Conservation (phyloP, 2,113 vertebrate genomes). For the Pholis gunnellus region DNA sequence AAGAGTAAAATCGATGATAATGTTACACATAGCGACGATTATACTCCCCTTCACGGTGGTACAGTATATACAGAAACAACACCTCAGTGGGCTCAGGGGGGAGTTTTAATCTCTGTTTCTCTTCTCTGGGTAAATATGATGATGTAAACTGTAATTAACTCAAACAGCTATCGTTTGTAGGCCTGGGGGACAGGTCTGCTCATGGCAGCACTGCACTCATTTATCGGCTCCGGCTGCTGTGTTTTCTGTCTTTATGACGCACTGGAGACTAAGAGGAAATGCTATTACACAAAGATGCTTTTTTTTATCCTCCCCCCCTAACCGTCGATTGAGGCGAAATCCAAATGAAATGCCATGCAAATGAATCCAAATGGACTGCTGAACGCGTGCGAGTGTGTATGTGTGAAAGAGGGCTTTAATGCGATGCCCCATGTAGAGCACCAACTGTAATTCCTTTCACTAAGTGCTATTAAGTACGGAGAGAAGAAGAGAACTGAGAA, state of each 20-base stretch:
- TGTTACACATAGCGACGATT: constrained; percentile 45
- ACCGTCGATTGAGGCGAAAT: constrained; percentile 72
- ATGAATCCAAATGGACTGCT: constrained; percentile 79
- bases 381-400: constrained; percentile 36
- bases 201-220: constrained; percentile 69
- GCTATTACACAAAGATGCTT: constrained; percentile 76
- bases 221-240: constrained; percentile 68
- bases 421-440: constrained; percentile 75
- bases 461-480: constrained; percentile 76
- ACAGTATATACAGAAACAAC: constrained; percentile 59
- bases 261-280: constrained; percentile 73
- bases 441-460: constrained; percentile 70
- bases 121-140: constrained; percentile 80
- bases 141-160: constrained; percentile 84
- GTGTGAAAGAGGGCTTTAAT: constrained; percentile 73
- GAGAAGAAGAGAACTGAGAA: constrained; percentile 62
- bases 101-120: constrained; percentile 72
- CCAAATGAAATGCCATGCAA: constrained; percentile 81
- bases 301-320: constrained; percentile 47
- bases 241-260: constrained; percentile 75
- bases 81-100: constrained; percentile 66
- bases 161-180: constrained; percentile 76
- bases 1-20: constrained; percentile 58
- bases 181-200: constrained; percentile 76
- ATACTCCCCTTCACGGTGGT: background rate